Percentiles rank a stretch among this genome's conserved stretches.
Conservation (phyloP, 2,888 invertebrate genomes). For the Cerastis rubricosa region DNA sequence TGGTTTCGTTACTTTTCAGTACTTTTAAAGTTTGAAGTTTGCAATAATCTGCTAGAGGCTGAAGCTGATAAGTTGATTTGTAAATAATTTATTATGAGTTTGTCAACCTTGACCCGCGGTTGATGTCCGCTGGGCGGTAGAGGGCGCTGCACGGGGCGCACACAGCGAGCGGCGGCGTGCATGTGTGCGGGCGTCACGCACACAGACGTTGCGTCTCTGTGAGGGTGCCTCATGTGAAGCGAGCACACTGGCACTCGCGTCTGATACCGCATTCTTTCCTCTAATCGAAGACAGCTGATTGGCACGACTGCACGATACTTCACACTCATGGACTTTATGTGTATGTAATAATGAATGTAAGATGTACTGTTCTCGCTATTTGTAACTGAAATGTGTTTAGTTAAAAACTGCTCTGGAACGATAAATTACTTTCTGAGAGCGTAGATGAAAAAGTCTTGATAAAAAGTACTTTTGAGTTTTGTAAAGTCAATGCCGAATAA, state of each 20-base stretch:
- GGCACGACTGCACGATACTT: slow-evolving; percentile 73
- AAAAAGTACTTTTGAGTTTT: slow-evolving; percentile 6
- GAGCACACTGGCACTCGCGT: slow-evolving; percentile 72
- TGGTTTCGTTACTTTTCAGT: slow-evolving; percentile 54
- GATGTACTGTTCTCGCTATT: slow-evolving; percentile 50
- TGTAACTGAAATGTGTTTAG: slow-evolving; percentile 45
- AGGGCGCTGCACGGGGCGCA: slow-evolving; percentile 81
- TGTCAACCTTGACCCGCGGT: slow-evolving; percentile 87
- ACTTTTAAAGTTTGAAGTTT: slow-evolving; percentile 58
- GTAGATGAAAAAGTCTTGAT: slow-evolving; percentile 17
- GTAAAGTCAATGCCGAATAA: neutral
- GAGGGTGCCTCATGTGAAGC: slow-evolving; percentile 78
- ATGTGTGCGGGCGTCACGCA: slow-evolving; percentile 79
- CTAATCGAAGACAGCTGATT: slow-evolving; percentile 78
- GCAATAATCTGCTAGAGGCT: slow-evolving; percentile 60
- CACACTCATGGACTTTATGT: slow-evolving; percentile 61
- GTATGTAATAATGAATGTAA: slow-evolving; percentile 58
- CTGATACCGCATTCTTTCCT: slow-evolving; percentile 76
- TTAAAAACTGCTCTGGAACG: slow-evolving; percentile 45
- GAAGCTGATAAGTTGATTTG: slow-evolving; percentile 80
- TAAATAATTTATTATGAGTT: slow-evolving; percentile 86
- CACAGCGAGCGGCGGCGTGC: slow-evolving; percentile 70
- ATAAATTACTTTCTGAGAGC: slow-evolving; percentile 22
- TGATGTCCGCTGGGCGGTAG: slow-evolving; percentile 80
- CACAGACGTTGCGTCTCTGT: slow-evolving; percentile 72